Conservation (phyloP, 2,888 invertebrate genomes). For the Nomada flava region DNA sequence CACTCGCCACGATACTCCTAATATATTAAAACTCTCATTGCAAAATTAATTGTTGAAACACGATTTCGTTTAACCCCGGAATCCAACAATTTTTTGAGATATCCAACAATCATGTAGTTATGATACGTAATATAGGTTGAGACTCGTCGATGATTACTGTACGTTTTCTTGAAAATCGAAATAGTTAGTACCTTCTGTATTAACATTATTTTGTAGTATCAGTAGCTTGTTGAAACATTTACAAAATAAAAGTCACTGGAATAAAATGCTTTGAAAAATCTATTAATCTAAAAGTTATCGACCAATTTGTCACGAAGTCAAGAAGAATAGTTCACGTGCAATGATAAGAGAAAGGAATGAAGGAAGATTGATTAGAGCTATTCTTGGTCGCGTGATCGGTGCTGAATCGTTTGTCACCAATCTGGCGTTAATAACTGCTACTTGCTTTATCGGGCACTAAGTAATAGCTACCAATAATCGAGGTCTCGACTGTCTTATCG, state of each 20-base stretch:
- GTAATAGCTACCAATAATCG: constrained; percentile 80
- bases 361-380: constrained; percentile 52
- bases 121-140: too few relatives aligned
- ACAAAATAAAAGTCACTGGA: background rate
- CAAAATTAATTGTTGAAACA: too few relatives aligned
- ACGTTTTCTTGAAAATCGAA: too few relatives aligned
- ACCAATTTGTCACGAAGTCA: constrained; percentile 78
- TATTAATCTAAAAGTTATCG: constrained; percentile 77
- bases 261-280: constrained; percentile 74
- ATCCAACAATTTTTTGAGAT: too few relatives aligned
- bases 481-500: constrained; percentile 71
- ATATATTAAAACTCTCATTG: too few relatives aligned
- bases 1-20: too few relatives aligned
- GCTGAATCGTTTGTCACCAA: constrained; percentile 76
- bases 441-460: constrained; percentile 78
- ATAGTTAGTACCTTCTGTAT: too few relatives aligned
- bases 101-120: too few relatives aligned
- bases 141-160: too few relatives aligned
- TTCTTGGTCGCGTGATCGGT: constrained; percentile 57
- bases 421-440: constrained; percentile 76
- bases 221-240: background rate
- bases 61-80: too few relatives aligned
- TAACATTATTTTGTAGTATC: background rate
- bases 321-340: constrained; percentile 76
- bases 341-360: constrained; percentile 61